Percentiles rank a stretch among this genome's conserved stretches.
These are phyloP conservation scores for Rhabdomys dilectus DNA, from an alignment of 2,113 vertebrate species.

Conservation along the genomic window DNA sequence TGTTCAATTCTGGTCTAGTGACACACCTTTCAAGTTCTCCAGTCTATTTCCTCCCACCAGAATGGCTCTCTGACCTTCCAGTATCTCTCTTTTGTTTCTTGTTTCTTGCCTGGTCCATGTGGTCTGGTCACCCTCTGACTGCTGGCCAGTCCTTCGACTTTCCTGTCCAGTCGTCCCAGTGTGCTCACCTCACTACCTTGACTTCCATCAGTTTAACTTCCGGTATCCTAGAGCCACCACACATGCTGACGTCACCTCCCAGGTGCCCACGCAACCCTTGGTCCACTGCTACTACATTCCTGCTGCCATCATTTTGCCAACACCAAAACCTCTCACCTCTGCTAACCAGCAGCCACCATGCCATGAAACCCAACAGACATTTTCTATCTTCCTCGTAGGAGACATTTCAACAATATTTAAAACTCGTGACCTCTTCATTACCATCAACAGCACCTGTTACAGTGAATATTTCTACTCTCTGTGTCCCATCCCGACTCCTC, in stretches of 20 bases:
- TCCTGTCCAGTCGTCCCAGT: not conserved
- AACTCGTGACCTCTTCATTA: not conserved
- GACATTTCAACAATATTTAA: not conserved
- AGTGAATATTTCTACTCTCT: not conserved
- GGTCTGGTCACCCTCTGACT: not conserved
- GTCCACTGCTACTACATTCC: not conserved
- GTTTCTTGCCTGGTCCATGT: not conserved
- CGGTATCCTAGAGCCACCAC: not conserved
- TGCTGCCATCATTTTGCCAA: not conserved
- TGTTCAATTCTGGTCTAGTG: not conserved
- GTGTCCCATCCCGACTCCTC: not conserved
- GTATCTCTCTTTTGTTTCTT: not conserved
- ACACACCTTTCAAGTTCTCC: not conserved
- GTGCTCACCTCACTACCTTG: not conserved
- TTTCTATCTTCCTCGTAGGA: not conserved
- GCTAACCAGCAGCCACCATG: not conserved
- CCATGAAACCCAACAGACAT: not conserved
- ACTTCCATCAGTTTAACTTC: not conserved
- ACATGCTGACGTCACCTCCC: not conserved
- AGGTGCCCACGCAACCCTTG: fast-evolving
- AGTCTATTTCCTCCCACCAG: not conserved
- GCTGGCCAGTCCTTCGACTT: not conserved
- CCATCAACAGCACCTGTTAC: not conserved
- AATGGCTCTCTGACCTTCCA: not conserved
- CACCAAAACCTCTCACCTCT: not conserved